Conservation (phyloP, 2,888 invertebrate species). For the Eugnorisma glareosa region DNA sequence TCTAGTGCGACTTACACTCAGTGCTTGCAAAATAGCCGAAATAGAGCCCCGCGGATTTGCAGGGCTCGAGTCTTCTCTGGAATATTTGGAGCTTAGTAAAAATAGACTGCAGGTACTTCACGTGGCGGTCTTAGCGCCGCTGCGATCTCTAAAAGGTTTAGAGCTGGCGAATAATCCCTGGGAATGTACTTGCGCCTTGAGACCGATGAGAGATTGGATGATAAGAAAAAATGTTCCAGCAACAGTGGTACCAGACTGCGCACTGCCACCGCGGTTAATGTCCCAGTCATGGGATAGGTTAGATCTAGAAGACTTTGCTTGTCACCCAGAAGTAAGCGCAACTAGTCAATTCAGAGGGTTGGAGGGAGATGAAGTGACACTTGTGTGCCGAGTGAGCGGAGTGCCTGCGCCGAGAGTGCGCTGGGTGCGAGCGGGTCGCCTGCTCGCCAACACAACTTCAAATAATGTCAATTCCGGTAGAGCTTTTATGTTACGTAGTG, state of each 20-base stretch:
- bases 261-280: constrained; percentile 91
- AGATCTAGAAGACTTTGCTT: constrained; percentile 95
- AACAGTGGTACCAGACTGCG: constrained; percentile 92
- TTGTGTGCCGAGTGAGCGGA: constrained; percentile 93
- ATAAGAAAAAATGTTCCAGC: constrained; percentile 94
- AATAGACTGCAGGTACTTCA: constrained; percentile 93
- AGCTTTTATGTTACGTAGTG: constrained; percentile 92
- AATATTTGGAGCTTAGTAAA: constrained; percentile 94
- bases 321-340: constrained; percentile 93
- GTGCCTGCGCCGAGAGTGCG: constrained; percentile 93
- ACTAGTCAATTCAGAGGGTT: constrained; percentile 91
- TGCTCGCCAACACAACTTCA: constrained; percentile 91
- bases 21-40: constrained; percentile 92
- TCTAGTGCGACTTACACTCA: constrained; percentile 93
- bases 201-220: constrained; percentile 95
- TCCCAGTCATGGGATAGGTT: constrained; percentile 94
- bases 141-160: constrained; percentile 93
- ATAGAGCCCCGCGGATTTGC: constrained; percentile 93
- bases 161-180: constrained; percentile 95
- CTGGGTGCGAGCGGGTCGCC: constrained; percentile 93
- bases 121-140: constrained; percentile 92
- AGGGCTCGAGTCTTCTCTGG: constrained; percentile 93
- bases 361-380: constrained; percentile 94
- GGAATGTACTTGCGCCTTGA: constrained; percentile 95
- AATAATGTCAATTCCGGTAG: constrained; percentile 88